These are phyloP conservation scores for Rhysida immarginata DNA, from an alignment of 1,140 invertebrate species.

Conservation along the genomic window DNA sequence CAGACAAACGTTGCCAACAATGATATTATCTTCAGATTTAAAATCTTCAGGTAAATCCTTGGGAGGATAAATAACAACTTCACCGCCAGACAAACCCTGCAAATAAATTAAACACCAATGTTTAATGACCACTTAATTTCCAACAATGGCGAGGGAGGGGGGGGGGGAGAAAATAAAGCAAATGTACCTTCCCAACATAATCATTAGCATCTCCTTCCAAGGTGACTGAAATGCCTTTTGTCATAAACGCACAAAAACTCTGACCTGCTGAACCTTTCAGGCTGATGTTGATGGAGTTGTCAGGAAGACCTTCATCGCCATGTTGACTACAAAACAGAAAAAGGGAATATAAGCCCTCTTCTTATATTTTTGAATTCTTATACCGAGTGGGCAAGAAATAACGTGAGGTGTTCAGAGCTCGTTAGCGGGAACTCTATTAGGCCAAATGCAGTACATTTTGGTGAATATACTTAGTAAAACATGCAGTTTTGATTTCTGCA, in stretches of 20 bases:
- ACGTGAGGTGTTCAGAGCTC: too few relatives aligned
- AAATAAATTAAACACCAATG: slow-evolving; percentile 20
- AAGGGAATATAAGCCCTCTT: background rate
- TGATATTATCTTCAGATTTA: slow-evolving; percentile 85
- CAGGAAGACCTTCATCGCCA: slow-evolving; percentile 72
- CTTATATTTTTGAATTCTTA: background rate
- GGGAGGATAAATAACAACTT: slow-evolving; percentile 84
- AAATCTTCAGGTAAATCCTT: slow-evolving; percentile 55
- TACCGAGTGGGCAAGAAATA: background rate
- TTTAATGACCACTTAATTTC: background rate
- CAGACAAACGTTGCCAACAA: slow-evolving; percentile 94
- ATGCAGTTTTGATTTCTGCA: background rate
- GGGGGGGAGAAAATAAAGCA: background rate
- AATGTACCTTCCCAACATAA: slow-evolving; percentile 72
- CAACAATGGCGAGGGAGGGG: background rate
- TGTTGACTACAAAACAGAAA: slow-evolving; percentile 46
- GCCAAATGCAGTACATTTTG: background rate
- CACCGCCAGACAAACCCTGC: slow-evolving; percentile 85
- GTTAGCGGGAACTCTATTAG: too few relatives aligned
- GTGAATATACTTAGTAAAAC: background rate
- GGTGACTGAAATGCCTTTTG: slow-evolving; percentile 71
- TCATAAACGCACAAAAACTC: slow-evolving; percentile 96
- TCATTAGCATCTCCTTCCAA: slow-evolving; percentile 97
- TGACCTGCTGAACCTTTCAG: slow-evolving; percentile 92
- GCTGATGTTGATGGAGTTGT: slow-evolving; percentile 67